Base-by-base conservation (phyloP, 1,140 invertebrate genomes). In the Papilio glaucus region DNA sequence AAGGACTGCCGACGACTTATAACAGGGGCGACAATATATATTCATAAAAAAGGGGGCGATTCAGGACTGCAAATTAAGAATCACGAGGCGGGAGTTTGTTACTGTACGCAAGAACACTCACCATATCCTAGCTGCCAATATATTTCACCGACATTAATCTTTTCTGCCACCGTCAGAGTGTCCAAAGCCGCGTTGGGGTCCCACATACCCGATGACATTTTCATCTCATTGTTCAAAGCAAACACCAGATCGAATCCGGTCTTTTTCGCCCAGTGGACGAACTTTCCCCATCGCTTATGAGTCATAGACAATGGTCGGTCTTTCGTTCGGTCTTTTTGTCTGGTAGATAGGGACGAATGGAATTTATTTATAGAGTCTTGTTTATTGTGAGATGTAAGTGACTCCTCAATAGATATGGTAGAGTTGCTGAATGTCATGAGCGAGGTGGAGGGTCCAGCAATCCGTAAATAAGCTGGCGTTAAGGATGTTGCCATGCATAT, bases 121-220 rank as follows among this genome's bases (percentile, higher is more conserved):
- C 95, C 95, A 80, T 95, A 95, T 39, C 95, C 95, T n/a, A 96
- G 79, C 79, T 96, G 95, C 95, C 95, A 96, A 49, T 84, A 88
- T 13, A 92, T 94, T 8, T 94, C 89, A 29, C 91, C 94, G 63
- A 95, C 88, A 18, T 93, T 91, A 45, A 94, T 91, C 61, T 93
- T 91, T 79, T 95, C 94, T n/a, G 94, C 94, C 10, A 94, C 91
- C 0, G 94, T 92, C 13, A 96, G 85, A 7, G 95, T 88, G 41
- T 94, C 89, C 18, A 94, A 72, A 3, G 93, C 86, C 12, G 93
- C 88, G 63, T 93, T 93, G 0, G 94, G 87, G 81, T 95, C 93
- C 94, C 95, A 95, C 75, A 87, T 83, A 0, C 87, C 89, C 0
- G 81, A 83, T 0, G 73, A 49, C 4, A 80, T 84, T 69, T 84